Evolutionary conservation across 2,888 invertebrate species (phyloP).

Genomic region (Tipula confusa): DNA sequence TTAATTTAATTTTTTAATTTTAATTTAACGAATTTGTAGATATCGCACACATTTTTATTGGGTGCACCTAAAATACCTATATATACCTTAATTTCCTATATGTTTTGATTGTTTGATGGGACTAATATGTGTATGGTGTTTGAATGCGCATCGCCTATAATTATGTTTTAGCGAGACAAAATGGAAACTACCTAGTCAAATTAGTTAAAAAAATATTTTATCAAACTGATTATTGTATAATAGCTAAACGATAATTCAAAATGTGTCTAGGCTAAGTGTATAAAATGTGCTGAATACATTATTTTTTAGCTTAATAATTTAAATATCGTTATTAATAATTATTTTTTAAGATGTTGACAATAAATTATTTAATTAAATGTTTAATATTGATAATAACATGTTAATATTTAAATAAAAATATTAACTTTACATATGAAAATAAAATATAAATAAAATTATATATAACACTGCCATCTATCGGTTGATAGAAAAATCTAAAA

Average conservation of each 20-base stretch:
- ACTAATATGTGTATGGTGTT: background rate
- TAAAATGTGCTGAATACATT: background rate
- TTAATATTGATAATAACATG: too few relatives aligned
- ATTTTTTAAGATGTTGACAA: too few relatives aligned
- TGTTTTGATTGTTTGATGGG: background rate
- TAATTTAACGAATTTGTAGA: background rate
- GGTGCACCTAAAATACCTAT: background rate
- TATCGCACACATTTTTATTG: background rate
- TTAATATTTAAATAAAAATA: too few relatives aligned
- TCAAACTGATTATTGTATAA: too few relatives aligned
- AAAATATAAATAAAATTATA: background rate
- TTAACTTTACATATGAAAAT: too few relatives aligned
- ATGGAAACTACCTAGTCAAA: too few relatives aligned
- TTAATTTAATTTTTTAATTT: background rate
- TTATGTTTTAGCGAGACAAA: too few relatives aligned
- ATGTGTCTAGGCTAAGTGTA: background rate
- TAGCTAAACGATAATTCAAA: too few relatives aligned
- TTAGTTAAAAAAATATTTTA: too few relatives aligned
- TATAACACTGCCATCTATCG: background rate
- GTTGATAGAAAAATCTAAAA: background rate
- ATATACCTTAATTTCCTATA: background rate
- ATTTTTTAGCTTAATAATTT: background rate
- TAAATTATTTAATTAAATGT: too few relatives aligned
- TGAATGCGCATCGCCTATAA: background rate
- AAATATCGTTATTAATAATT: background rate